These are phyloP conservation scores for Pipa parva DNA, from an alignment of 2,113 vertebrate species.

Conservation along the genomic window DNA sequence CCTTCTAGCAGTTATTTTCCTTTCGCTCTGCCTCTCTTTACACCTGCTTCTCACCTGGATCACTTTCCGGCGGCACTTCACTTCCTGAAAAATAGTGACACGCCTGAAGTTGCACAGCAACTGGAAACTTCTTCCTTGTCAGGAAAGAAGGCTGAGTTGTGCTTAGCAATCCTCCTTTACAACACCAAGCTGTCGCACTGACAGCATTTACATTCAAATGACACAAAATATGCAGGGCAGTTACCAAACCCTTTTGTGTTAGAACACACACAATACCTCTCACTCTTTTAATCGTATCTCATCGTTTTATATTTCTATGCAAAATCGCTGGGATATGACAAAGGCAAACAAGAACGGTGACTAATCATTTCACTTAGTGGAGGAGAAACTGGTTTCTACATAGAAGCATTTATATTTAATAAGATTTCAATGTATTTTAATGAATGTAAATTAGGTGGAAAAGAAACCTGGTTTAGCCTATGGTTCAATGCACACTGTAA, in stretches of 20 bases:
- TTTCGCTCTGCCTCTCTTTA: neutral
- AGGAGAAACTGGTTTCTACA: too few relatives aligned
- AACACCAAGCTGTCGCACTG: neutral
- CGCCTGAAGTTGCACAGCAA: slow-evolving; percentile 8
- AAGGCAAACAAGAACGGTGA: neutral
- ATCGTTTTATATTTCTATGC: neutral
- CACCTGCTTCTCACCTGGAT: slow-evolving; percentile 38
- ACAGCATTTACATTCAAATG: neutral
- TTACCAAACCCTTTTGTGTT: neutral
- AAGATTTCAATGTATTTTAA: too few relatives aligned
- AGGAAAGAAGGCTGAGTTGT: neutral
- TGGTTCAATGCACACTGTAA: too few relatives aligned
- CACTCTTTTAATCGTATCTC: neutral
- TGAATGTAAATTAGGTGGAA: too few relatives aligned
- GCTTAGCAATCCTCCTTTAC: neutral
- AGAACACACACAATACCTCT: neutral
- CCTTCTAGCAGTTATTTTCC: neutral
- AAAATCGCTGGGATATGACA: neutral
- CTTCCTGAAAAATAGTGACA: slow-evolving; percentile 41
- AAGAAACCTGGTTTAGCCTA: too few relatives aligned
- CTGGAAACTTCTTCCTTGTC: neutral
- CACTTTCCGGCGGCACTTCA: slow-evolving; percentile 18
- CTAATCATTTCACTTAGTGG: too few relatives aligned
- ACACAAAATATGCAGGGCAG: neutral
- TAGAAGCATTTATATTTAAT: too few relatives aligned